A percentile compares a stretch with the other conserved stretches of the same genome.
Evolutionary conservation across 2,888 invertebrate species (phyloP).

Genomic region (Acanthosepion pharaonis): DNA sequence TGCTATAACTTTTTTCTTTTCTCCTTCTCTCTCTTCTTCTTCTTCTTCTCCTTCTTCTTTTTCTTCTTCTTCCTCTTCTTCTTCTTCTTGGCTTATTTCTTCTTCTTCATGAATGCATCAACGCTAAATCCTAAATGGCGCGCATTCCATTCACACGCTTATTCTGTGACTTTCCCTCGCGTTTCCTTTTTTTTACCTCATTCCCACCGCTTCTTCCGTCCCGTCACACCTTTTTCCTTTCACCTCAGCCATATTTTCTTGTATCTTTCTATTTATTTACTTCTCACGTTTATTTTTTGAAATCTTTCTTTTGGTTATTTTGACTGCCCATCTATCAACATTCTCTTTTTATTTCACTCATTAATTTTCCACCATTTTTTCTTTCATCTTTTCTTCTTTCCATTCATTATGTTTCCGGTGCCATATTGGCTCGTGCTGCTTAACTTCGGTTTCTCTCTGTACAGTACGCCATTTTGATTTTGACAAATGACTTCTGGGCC

Average conservation of each 20-base stretch:
- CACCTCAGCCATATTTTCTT: background rate
- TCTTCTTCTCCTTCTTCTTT: background rate
- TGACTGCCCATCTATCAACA: slow-evolving; percentile 18
- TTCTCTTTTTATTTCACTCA: background rate
- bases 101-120: background rate
- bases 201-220: background rate
- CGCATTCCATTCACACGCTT: background rate
- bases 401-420: background rate
- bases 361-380: background rate
- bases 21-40: background rate
- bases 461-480: background rate
- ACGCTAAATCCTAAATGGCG: background rate
- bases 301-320: background rate
- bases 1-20: background rate
- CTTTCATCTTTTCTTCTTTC: slow-evolving; percentile 5
- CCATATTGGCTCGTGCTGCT: background rate
- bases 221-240: background rate
- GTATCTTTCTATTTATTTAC: background rate
- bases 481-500: background rate
- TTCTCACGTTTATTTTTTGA: background rate
- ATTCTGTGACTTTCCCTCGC: background rate
- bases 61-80: background rate
- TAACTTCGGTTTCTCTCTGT: background rate
- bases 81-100: background rate
- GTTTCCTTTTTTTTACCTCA: background rate